These are phyloP conservation scores for Heliconius hewitsoni DNA, from an alignment of 1,140 invertebrate species.

Conservation along the genomic window DNA sequence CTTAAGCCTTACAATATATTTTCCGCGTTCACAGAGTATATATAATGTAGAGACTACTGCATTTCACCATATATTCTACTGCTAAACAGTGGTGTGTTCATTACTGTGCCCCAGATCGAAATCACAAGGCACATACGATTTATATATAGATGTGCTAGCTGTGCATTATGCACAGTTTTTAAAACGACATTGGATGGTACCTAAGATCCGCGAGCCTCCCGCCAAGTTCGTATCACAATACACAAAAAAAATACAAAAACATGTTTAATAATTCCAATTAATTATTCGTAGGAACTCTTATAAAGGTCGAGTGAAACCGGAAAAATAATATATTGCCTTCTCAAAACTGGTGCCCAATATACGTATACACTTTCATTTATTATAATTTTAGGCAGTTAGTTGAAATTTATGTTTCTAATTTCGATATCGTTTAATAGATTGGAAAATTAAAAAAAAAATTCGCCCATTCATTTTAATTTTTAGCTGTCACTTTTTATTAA, in stretches of 20 bases:
- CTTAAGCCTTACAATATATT: neutral
- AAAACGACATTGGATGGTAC: neutral
- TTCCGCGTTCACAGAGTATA: neutral
- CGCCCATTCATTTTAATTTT: neutral
- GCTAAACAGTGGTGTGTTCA: slow-evolving; percentile 1
- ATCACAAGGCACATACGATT: neutral
- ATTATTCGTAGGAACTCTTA: neutral
- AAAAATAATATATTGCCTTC: slow-evolving; percentile 1
- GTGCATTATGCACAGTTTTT: neutral
- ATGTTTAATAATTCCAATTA: neutral
- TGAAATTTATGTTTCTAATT: slow-evolving; percentile 14
- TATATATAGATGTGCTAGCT: neutral
- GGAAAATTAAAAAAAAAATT: neutral
- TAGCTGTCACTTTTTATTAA: neutral
- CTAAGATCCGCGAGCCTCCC: neutral
- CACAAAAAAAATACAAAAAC: neutral
- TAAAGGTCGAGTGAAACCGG: slow-evolving; percentile 6
- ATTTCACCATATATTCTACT: slow-evolving; percentile 6
- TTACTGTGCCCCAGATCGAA: neutral
- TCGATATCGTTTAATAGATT: neutral
- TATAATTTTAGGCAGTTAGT: slow-evolving; percentile 10
- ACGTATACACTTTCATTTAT: slow-evolving; percentile 2
- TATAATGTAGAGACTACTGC: neutral
- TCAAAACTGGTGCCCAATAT: slow-evolving; percentile 2
- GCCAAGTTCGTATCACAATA: neutral